Conservation (phyloP, 2,113 vertebrate species). For the Ibidorhyncha struthersii region DNA sequence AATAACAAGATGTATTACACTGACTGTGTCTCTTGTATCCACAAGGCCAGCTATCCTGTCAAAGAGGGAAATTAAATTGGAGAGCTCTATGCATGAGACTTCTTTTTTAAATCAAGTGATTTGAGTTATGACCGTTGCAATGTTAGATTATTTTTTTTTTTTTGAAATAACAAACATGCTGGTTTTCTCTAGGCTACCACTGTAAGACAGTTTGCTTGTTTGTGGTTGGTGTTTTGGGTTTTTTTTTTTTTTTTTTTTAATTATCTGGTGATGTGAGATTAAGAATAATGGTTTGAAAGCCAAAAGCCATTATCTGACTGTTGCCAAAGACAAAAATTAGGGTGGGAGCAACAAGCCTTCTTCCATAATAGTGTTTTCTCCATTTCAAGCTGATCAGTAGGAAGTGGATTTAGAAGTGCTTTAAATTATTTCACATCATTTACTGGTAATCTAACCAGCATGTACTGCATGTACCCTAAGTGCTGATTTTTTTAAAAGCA, state of each 20-base stretch:
- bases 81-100: not conserved
- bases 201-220: not conserved
- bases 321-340: constrained; percentile 32
- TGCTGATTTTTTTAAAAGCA: constrained; percentile 45
- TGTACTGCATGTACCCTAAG: constrained; percentile 49
- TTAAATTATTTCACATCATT: constrained; percentile 59
- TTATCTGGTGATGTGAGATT: not conserved
- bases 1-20: constrained; percentile 3
- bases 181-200: not conserved
- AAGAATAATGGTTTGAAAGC: constrained; percentile 10
- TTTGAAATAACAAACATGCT: not conserved
- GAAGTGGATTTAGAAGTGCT: constrained; percentile 52
- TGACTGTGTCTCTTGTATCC: not conserved
- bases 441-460: constrained; percentile 59
- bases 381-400: constrained; percentile 52
- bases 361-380: constrained; percentile 34
- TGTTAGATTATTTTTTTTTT: not conserved
- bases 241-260: not conserved
- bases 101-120: not conserved
- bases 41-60: constrained; percentile 17
- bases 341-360: constrained; percentile 30
- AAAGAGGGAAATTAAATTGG: constrained; percentile 23
- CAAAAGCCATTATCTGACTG: constrained; percentile 2
- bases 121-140: constrained; percentile 29
- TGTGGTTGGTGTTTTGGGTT: not conserved